Base-by-base conservation (phyloP, 2,888 invertebrate genomes). In the Platycheirus rosarum region DNA sequence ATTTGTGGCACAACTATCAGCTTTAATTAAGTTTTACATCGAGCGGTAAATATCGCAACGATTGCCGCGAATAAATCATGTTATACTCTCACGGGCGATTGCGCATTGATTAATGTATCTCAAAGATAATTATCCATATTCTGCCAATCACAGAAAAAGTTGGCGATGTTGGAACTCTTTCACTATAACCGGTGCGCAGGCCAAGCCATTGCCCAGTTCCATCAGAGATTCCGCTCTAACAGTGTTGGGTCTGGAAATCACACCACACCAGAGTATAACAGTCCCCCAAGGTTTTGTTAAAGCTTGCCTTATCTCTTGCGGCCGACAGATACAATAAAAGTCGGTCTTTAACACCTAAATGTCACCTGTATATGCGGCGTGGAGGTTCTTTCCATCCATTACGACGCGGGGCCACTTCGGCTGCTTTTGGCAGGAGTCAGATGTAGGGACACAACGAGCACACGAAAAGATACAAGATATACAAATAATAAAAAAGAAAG, bases 341-440 rank as follows among this genome's bases (percentile, higher is more conserved):
- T 82, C 82, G 77, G 82, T 82, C 82, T 82, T 82, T 82, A 82
- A 77, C 82, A 82, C 82, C 71, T 82, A 77, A 82, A 77, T 82
- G 82, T 82, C 82, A 82, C 82, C 82, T 82, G 82, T 68, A 40
- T 57, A 55, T 76, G 35, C 70, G 48, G 79, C n/a, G 42, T 44
- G 44, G 68, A 71, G 53, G 77, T 77, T 82, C 55, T 68, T 68
- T 71, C 42, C 62, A 8, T 32, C 29, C 7, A 32, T 5, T 32
- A 32, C 29, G 3, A 8, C 8, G 8, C 29, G 3, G 29, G 20
- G 32, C 35, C 35, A 14, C 14, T 40, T 65, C 29, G 44, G 78
- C 29, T 63, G 63, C 32, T 32, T 63, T 44, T 40, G 48, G 57
- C 32, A 37, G 16, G 44, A 80, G 75, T n/a, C 79, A 80, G 75